Evolutionary conservation across 2,797 vertebrate species (phyloP).

Genomic region (Huso huso): DNA sequence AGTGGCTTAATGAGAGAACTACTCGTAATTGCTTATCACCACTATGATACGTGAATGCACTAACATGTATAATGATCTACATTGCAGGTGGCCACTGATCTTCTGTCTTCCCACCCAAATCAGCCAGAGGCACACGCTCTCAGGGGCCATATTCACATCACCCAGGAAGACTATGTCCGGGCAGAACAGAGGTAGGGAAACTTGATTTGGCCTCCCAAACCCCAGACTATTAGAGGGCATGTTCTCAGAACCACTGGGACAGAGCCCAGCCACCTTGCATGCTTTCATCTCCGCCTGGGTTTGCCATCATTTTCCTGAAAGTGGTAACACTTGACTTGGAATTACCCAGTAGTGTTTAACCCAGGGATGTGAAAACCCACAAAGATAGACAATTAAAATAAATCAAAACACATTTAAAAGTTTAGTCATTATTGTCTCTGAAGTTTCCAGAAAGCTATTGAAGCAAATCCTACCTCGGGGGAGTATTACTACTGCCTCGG

Average conservation of each 20-base stretch:
- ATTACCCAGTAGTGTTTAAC: too few species aligned
- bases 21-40: too few species aligned
- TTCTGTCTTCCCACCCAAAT: conserved; percentile 61
- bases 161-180: conserved; percentile 59
- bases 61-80: background rate
- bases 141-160: conserved; percentile 59
- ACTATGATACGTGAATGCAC: too few species aligned
- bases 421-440: conserved; percentile 6
- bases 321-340: too few species aligned
- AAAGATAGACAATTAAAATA: too few species aligned
- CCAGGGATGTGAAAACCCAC: too few species aligned
- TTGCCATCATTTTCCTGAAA: too few species aligned
- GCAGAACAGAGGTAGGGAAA: conserved; percentile 73
- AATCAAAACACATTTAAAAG: background rate
- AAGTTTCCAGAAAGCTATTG: conserved; percentile 75
- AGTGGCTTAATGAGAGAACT: too few species aligned
- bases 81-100: conserved; percentile 67
- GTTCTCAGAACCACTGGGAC: too few species aligned
- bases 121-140: conserved; percentile 64
- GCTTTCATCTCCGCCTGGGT: too few species aligned
- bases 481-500: conserved; percentile 79
- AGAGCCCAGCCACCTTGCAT: too few species aligned
- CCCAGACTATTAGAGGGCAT: too few species aligned
- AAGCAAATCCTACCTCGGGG: conserved; percentile 59
- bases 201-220: background rate